Evolutionary conservation across 2,797 vertebrate genomes (phyloP).

Genomic region (Sebastiscus albofasciatus): DNA sequence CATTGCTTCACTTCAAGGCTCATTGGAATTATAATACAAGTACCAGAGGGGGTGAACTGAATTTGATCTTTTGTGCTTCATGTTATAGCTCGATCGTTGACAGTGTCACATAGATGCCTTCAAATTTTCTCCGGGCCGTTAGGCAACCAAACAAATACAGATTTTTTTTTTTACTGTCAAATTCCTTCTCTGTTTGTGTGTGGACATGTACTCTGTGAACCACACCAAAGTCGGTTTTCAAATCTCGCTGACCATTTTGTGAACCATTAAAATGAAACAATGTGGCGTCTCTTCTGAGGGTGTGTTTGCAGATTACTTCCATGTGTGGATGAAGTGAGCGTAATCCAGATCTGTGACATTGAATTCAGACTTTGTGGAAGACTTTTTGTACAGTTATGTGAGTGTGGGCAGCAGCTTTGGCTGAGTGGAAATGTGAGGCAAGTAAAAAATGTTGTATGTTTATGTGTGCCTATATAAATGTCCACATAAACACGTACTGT

Average conservation of each 20-base stretch:
- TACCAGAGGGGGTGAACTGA: neutral
- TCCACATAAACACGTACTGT: neutral
- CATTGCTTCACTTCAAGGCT: neutral
- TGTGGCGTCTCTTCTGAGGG: neutral
- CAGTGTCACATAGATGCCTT: neutral
- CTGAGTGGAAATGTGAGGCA: neutral
- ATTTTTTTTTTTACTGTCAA: neutral
- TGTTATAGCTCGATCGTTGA: neutral
- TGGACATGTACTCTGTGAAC: neutral
- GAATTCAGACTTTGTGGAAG: constrained; percentile 13
- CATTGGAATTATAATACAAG: neutral
- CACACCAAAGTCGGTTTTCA: neutral
- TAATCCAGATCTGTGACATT: neutral
- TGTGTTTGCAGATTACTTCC: constrained; percentile 9
- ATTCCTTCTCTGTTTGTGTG: neutral
- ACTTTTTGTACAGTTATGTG: constrained; percentile 18
- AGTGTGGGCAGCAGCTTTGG: constrained; percentile 28
- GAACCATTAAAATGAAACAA: neutral
- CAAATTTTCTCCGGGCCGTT: neutral
- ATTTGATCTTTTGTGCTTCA: neutral
- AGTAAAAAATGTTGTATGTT: neutral
- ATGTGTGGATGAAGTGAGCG: constrained; percentile 15
- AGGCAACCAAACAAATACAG: neutral
- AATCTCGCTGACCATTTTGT: neutral
- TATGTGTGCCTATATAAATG: neutral